Base-by-base conservation (phyloP, 2,113 vertebrate genomes). In the Psephotus haematonotus region DNA sequence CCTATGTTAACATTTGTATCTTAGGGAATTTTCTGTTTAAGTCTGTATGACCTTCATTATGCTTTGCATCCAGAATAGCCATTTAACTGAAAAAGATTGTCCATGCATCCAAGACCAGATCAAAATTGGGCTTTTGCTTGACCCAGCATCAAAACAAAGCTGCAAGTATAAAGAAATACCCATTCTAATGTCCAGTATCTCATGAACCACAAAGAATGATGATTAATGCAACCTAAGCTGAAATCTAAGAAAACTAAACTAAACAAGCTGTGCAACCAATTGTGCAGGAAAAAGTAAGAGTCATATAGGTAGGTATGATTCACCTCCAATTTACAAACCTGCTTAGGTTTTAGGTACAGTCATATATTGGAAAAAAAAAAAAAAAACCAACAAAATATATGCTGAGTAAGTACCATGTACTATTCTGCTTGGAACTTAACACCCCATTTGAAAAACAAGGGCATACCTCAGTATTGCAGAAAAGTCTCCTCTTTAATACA, bases 391-490 rank as follows among this genome's bases (percentile, higher is more conserved):
- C 2, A 24, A 27, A 28, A 47, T 9, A 1, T 35, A 68, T 60
- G 23, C 33, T 84, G 41, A 93, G 47, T 3, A 76, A 10, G 39
- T 64, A 65, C 29, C 9, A n/a, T 16, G 17, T n/a, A 33, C 4
- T 70, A 18, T 24, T 74, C 27, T 50, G 20, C 53, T 65, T 68
- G 10, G 43, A 55, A 95, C 27, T 60, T 41, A 76, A 72, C 6
- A 52, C 2, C 3, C 17, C 8, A 25, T 72, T 28, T 27, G 55
- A 84, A 78, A 79, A 91, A 35, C 17, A 37, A 37, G 60, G 22
- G n/a, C 18, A 65, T 0, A 6, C 14, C 35, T 47, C 19, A 7
- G 31, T 17, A 65, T 9, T 0, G 0, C 18, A 75, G 43, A 28
- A 64, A 60, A 65, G 9, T 37, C 39, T 79, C 27, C 41, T 59